Evolutionary conservation across 2,797 vertebrate species (phyloP).

Genomic region (Brotula barbata): DNA sequence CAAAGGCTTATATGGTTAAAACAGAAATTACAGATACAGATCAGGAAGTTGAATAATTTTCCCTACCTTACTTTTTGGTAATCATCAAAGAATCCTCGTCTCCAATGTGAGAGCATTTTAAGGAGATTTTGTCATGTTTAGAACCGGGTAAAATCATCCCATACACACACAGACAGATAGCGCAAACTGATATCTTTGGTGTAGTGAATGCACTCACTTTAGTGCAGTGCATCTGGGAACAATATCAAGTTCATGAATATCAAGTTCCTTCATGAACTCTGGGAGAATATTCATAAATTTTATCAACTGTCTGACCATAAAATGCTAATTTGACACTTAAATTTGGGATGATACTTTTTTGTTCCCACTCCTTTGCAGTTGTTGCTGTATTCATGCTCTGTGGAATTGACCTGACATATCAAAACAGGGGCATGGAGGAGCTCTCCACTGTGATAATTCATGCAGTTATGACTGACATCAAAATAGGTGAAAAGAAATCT

Average conservation of each 20-base stretch:
- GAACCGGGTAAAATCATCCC: constrained; percentile 21
- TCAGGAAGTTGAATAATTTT: constrained; percentile 3
- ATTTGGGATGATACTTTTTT: not conserved
- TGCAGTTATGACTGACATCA: not conserved
- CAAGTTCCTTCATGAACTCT: not conserved
- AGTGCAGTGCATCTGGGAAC: not conserved
- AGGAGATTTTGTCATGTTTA: constrained; percentile 56
- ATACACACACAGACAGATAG: constrained; percentile 19
- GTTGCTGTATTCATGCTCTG: not conserved
- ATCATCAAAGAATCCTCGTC: constrained; percentile 62
- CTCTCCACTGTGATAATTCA: not conserved
- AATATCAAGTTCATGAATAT: not conserved
- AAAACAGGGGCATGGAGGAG: not conserved
- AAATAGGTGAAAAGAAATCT: no score
- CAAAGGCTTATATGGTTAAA: not conserved
- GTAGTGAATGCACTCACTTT: not conserved
- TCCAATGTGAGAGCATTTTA: constrained; percentile 69
- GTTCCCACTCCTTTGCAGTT: not conserved
- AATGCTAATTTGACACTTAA: constrained; percentile 18
- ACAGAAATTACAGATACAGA: not conserved
- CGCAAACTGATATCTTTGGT: not conserved
- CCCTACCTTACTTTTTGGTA: constrained; percentile 70
- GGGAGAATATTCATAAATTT: not conserved
- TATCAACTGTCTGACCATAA: constrained; percentile 5
- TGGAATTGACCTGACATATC: constrained; percentile 6